phyloP scores from a whole-genome alignment of 2,888 invertebrate species.

The Cheilosia pagana region DNA sequence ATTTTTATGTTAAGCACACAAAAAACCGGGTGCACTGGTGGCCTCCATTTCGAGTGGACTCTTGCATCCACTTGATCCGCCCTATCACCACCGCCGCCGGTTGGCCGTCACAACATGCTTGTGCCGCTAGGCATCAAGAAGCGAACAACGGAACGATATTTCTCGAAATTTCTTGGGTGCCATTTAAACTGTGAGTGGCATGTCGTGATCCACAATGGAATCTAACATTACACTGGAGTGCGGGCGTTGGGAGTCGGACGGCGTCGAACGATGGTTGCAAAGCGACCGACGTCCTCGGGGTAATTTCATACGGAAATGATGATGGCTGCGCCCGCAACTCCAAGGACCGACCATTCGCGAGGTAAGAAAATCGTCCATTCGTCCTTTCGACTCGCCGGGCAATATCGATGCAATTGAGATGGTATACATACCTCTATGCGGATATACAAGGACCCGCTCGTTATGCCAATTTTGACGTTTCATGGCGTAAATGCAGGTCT shows the following conservation, averaged over 20 bases:
- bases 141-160: slow-evolving; percentile 49
- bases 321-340: slow-evolving; percentile 41
- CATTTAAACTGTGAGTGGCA: slow-evolving; percentile 62
- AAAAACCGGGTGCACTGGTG: slow-evolving; percentile 48
- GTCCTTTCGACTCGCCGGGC: slow-evolving; percentile 34
- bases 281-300: slow-evolving; percentile 41
- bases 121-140: slow-evolving; percentile 31
- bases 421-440: slow-evolving; percentile 2
- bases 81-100: slow-evolving; percentile 12
- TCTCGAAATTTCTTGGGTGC: slow-evolving; percentile 60
- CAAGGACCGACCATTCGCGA: slow-evolving; percentile 14
- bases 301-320: slow-evolving; percentile 62
- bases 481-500: slow-evolving; percentile 16
- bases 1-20: slow-evolving; percentile 68
- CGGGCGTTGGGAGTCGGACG: slow-evolving; percentile 6
- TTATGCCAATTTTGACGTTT: slow-evolving; percentile 35
- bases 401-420: slow-evolving; percentile 59
- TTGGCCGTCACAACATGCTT: slow-evolving; percentile 13
- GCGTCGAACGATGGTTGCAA: slow-evolving; percentile 21
- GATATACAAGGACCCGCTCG: slow-evolving; percentile 6
- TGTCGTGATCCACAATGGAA: slow-evolving; percentile 54
- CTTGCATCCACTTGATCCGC: slow-evolving; percentile 51
- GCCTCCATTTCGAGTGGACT: slow-evolving; percentile 53
- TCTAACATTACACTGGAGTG: slow-evolving; percentile 9
- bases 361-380: slow-evolving; percentile 14